Evolutionary conservation across 2,888 invertebrate genomes (phyloP).

Genomic region (Drosophila emarginata): DNA sequence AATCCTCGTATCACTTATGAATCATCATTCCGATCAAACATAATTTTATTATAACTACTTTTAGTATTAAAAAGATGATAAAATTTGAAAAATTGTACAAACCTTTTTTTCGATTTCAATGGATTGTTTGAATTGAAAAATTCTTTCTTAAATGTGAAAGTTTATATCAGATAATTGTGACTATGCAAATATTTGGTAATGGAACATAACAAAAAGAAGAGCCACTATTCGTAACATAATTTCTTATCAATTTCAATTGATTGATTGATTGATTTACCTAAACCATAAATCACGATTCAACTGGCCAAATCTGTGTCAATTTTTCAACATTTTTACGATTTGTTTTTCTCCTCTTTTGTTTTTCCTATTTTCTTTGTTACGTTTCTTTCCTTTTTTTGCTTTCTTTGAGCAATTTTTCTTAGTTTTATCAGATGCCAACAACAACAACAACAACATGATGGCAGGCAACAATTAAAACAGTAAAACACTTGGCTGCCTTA

Average conservation of each 20-base stretch:
- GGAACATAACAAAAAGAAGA: neutral
- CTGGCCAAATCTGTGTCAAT: conserved; percentile 2
- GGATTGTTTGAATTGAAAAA: too few relatives aligned
- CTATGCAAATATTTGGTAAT: neutral
- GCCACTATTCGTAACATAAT: neutral
- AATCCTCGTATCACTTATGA: too few relatives aligned
- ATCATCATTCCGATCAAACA: too few relatives aligned
- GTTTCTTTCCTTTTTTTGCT: conserved; percentile 24
- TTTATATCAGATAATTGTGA: too few relatives aligned
- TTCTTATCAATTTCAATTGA: conserved; percentile 20
- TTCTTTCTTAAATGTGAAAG: too few relatives aligned
- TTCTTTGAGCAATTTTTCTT: conserved; percentile 5
- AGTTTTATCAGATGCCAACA: conserved; percentile 48
- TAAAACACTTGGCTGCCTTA: conserved; percentile 60
- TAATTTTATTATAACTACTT: too few relatives aligned
- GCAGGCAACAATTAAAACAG: conserved; percentile 65
- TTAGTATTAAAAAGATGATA: too few relatives aligned
- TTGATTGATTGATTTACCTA: conserved; percentile 34
- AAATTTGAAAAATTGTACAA: too few relatives aligned
- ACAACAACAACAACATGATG: conserved; percentile 22
- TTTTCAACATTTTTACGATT: conserved; percentile 6
- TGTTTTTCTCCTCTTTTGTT: conserved; percentile 15
- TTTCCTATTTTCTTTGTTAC: conserved; percentile 27
- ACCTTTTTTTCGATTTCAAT: too few relatives aligned
- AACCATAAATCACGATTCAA: conserved; percentile 39